These are phyloP conservation scores for Cylloceria caligata DNA, from an alignment of 2,888 invertebrate species.

Conservation along the genomic window DNA sequence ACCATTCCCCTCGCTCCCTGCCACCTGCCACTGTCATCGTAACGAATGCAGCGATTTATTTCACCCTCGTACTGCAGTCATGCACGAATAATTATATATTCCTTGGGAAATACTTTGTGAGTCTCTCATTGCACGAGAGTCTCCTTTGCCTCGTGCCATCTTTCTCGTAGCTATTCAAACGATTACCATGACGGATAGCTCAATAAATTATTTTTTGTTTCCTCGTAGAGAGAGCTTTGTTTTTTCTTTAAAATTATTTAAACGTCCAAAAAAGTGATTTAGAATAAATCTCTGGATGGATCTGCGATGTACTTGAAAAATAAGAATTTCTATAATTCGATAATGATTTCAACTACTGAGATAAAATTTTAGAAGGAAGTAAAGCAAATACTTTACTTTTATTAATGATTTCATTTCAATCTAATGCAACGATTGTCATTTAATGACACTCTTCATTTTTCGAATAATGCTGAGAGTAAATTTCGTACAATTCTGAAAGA, in stretches of 20 bases:
- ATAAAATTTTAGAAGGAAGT: too few species aligned
- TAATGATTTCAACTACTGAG: too few species aligned
- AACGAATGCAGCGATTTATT: conserved; percentile 63
- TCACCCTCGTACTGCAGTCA: conserved; percentile 31
- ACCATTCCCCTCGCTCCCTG: not conserved
- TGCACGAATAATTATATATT: conserved; percentile 61
- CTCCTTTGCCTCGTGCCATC: not conserved
- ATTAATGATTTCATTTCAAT: too few species aligned
- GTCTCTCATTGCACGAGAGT: conserved; percentile 14
- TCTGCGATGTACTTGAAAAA: too few species aligned
- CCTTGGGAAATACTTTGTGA: conserved; percentile 56
- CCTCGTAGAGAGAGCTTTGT: not conserved
- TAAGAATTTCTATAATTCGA: too few species aligned
- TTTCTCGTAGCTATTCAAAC: not conserved
- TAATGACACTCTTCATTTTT: too few species aligned
- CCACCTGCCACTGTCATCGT: conserved; percentile 57
- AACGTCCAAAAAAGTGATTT: not conserved
- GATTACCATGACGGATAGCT: conserved; percentile 2
- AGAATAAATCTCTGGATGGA: too few species aligned
- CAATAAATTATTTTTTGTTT: conserved; percentile 15
- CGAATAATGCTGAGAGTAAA: too few species aligned
- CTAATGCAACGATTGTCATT: too few species aligned
- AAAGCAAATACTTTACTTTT: too few species aligned
- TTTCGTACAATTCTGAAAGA: too few species aligned
- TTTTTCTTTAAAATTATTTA: conserved; percentile 4